A percentile compares a stretch with the other conserved stretches of the same genome.
These are phyloP conservation scores for Agraylea sexmaculata DNA, from an alignment of 1,140 invertebrate species.

Conservation along the genomic window DNA sequence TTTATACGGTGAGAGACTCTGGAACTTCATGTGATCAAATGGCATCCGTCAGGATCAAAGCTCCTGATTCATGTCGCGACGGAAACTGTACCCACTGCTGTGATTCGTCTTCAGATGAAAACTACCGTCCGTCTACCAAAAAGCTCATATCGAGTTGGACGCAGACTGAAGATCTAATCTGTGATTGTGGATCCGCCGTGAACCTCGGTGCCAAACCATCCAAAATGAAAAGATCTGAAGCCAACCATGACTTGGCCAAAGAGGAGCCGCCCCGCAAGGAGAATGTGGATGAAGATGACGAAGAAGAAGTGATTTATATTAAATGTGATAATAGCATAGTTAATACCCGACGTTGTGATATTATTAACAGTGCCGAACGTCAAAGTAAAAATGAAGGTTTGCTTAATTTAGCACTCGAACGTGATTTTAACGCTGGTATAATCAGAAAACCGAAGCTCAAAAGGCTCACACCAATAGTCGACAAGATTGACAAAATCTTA, in stretches of 20 bases:
- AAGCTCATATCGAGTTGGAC: conserved; percentile 31
- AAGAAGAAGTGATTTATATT: conserved; percentile 21
- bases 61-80: conserved; percentile 5
- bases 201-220: too few species aligned
- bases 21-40: conserved; percentile 14
- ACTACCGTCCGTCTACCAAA: conserved; percentile 26
- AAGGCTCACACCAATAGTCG: conserved; percentile 28
- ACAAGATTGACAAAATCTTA: conserved; percentile 31
- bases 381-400: background rate
- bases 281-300: background rate
- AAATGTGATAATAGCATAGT: conserved; percentile 39
- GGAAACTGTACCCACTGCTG: conserved; percentile 16
- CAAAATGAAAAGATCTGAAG: conserved; percentile 26
- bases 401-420: background rate
- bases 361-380: conserved; percentile 9
- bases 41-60: conserved; percentile 10
- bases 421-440: conserved; percentile 21
- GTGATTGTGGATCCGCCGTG: conserved; percentile 27
- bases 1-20: conserved; percentile 12
- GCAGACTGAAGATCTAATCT: conserved; percentile 33
- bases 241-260: conserved; percentile 29
- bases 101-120: conserved; percentile 24
- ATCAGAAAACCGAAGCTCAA: conserved; percentile 34
- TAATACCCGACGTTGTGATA: conserved; percentile 30
- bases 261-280: background rate